A percentile compares a stretch with the other conserved stretches of the same genome.
Conservation (phyloP, 2,797 vertebrate species). For the Lates japonicus region DNA sequence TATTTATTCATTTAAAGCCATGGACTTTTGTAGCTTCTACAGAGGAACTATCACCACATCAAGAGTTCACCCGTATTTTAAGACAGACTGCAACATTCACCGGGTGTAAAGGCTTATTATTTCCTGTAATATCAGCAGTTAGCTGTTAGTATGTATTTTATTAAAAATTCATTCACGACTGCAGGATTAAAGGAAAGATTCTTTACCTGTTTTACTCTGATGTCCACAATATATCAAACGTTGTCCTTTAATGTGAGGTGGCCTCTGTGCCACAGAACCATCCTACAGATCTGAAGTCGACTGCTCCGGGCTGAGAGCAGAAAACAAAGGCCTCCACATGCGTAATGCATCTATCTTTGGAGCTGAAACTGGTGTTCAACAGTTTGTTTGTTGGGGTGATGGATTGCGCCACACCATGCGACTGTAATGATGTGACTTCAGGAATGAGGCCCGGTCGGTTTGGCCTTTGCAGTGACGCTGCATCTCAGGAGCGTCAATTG, state of each 20-base stretch:
- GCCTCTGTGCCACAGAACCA: constrained; percentile 53
- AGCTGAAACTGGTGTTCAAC: constrained; percentile 32
- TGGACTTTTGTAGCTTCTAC: background rate
- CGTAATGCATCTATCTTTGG: constrained; percentile 52
- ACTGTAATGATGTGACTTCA: constrained; percentile 50
- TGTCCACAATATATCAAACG: constrained; percentile 37
- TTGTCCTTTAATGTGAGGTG: constrained; percentile 14
- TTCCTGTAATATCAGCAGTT: background rate
- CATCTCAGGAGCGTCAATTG: constrained; percentile 15
- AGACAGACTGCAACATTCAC: background rate
- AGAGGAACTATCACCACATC: background rate
- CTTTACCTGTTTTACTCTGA: constrained; percentile 63
- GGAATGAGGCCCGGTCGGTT: constrained; percentile 84
- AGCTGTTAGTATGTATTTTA: background rate
- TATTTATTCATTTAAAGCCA: background rate
- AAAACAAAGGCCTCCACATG: constrained; percentile 37
- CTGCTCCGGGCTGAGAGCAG: constrained; percentile 13
- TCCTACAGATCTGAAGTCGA: constrained; percentile 37
- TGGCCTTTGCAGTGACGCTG: constrained; percentile 50
- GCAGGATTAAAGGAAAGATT: background rate
- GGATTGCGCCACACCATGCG: constrained; percentile 50
- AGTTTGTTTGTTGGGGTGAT: constrained; percentile 11
- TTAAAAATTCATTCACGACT: background rate
- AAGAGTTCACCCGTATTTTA: background rate
- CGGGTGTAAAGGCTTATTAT: too few species aligned